A percentile compares a stretch with the other conserved stretches of the same genome.
Conservation (phyloP, 2,113 vertebrate species). For the Riparia riparia region DNA sequence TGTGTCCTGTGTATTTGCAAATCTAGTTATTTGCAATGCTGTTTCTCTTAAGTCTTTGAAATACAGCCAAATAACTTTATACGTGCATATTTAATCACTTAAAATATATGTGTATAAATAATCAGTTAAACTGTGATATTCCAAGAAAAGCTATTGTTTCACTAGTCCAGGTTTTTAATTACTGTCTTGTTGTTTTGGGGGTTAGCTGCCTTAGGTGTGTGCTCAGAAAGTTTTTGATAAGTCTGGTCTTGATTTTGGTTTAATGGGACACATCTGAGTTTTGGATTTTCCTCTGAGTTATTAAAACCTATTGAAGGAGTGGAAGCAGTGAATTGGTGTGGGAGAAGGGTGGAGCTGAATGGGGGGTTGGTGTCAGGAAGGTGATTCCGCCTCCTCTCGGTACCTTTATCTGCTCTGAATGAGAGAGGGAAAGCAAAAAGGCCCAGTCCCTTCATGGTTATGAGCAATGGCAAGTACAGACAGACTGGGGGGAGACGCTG, state of each 20-base stretch:
- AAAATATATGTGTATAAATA: neutral
- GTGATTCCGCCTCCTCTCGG: neutral
- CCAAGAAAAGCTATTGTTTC: neutral
- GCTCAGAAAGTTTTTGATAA: neutral
- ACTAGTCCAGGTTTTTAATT: neutral
- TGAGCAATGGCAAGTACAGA: neutral
- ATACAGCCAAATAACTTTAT: neutral
- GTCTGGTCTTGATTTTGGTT: neutral
- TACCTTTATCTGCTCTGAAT: neutral
- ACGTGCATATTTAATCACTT: neutral
- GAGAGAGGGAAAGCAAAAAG: neutral
- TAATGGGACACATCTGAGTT: neutral
- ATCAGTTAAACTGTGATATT: neutral
- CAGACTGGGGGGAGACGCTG: neutral
- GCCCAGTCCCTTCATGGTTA: neutral
- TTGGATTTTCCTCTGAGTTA: neutral
- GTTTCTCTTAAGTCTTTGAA: neutral
- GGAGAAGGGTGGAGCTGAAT: neutral
- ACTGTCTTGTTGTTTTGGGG: neutral
- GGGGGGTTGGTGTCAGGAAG: rapidly evolving
- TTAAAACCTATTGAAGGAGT: neutral
- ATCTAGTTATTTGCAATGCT: neutral
- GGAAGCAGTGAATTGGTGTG: neutral
- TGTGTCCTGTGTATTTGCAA: neutral
- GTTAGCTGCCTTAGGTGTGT: neutral